Percentiles rank a stretch among this genome's conserved stretches.
These are phyloP conservation scores for Sycobia sp. DNA, from an alignment of 1,140 invertebrate genomes.

Conservation along the genomic window DNA sequence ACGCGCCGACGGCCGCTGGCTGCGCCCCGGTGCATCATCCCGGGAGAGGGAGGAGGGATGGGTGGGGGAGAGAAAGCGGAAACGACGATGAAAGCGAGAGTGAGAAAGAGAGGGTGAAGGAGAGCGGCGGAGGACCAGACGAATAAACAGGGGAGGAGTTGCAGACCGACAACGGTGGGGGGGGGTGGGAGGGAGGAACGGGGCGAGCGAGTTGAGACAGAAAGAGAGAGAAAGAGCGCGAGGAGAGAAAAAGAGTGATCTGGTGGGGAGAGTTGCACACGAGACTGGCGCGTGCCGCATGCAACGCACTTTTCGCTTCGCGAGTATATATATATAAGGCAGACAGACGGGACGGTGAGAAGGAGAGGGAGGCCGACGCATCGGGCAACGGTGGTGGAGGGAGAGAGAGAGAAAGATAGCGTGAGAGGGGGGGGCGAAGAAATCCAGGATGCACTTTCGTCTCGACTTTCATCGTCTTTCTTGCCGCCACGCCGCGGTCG, in stretches of 20 bases:
- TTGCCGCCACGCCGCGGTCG: too few relatives aligned
- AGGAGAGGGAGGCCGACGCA: background rate
- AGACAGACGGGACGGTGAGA: background rate
- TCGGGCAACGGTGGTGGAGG: too few relatives aligned
- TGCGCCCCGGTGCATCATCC: background rate
- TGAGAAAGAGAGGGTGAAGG: slow-evolving; percentile 19
- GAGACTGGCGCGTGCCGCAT: slow-evolving; percentile 57
- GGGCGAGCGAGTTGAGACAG: too few relatives aligned
- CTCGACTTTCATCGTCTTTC: too few relatives aligned
- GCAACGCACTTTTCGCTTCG: slow-evolving; percentile 49
- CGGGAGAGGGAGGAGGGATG: background rate
- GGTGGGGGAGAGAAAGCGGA: background rate
- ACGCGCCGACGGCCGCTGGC: background rate
- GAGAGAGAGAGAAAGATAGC: too few relatives aligned
- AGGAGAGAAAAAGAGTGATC: background rate
- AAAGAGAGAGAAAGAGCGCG: background rate
- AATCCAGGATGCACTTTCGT: too few relatives aligned
- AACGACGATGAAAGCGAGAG: background rate
- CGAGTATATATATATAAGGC: too few relatives aligned
- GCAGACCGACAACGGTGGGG: slow-evolving; percentile 5
- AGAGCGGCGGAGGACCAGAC: slow-evolving; percentile 14
- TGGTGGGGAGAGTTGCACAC: slow-evolving; percentile 46
- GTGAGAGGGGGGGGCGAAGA: too few relatives aligned
- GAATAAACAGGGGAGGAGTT: slow-evolving; percentile 35
- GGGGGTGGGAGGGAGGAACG: slow-evolving; percentile 30